Base-by-base conservation (phyloP, 2,797 vertebrate genomes). In the Micropoecilia bifurca region DNA sequence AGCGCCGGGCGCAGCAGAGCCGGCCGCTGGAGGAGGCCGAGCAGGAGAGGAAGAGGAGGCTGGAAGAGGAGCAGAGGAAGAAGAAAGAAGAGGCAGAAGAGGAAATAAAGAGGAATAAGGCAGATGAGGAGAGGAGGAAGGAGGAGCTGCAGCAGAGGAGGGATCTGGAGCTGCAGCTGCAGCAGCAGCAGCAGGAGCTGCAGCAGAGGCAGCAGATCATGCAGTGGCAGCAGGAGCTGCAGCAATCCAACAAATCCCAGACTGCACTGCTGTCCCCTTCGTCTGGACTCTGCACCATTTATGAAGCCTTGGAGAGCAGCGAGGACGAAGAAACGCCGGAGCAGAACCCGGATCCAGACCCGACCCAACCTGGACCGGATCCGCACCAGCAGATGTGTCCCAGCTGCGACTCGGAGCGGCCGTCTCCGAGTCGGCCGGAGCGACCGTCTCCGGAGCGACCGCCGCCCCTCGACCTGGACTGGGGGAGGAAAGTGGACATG, bases 261-360 rank as follows among this genome's bases (percentile, higher is more conserved):
- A 53, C 91, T 0, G 87, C 81, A 43, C 76, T 92, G 71, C 78
- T 94, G 74, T 95, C 95, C 0, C 93, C 95, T 0, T 94, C 95
- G 43, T 93, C 94, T 0, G 95, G 93, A 43, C 95, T 96, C 71
- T 94, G 96, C 87, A 98, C 97, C 57, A 98, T 98, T 86, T 98
- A 97, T 28, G 97, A 98, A 86, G 90, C 95, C 1, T 91, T 96
- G 5, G 97, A 97, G 88, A 90, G 90, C n/a, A 94, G 94, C 3
- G 95, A 80, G 0, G 80, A 53, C 28, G 85, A 80, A 18, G 57
- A 33, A 7, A 33, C 74, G 4, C 73, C 77, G 0, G 66, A 87
- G 69, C 80, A 85, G 20, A 79, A 74, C 14, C n/a, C 30, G 1
- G 5, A 18, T 4, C 69, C 83, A 74, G 41, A 30, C 39, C 61